Conservation (phyloP, 1,140 invertebrate genomes). For the Monochamus saltuarius region DNA sequence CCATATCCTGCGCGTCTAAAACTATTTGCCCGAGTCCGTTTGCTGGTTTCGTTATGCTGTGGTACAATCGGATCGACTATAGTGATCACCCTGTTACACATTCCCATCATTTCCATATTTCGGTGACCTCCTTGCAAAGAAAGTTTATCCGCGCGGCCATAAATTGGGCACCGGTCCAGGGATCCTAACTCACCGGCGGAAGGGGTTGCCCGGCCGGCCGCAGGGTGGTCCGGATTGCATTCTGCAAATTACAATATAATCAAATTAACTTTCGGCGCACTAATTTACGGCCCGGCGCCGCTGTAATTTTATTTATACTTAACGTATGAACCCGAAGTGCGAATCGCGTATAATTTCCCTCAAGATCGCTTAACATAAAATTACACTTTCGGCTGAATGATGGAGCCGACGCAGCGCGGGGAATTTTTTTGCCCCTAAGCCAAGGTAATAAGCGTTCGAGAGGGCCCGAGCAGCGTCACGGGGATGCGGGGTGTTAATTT, state of each 20-base stretch:
- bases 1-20: too few species aligned
- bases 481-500: too few species aligned
- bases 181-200: slow-evolving; percentile 27
- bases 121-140: not conserved
- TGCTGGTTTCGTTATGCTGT: too few species aligned
- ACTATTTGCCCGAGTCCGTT: too few species aligned
- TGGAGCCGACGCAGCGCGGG: not conserved
- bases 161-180: not conserved
- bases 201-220: slow-evolving; percentile 18
- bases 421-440: slow-evolving; percentile 4
- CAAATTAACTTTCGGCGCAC: slow-evolving; percentile 38
- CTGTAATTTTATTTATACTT: slow-evolving; percentile 39
- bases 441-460: slow-evolving; percentile 5
- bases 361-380: slow-evolving; percentile 41
- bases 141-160: not conserved
- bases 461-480: not conserved
- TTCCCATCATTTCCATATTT: too few species aligned
- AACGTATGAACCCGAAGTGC: slow-evolving; percentile 23
- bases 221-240: slow-evolving; percentile 31
- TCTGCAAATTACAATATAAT: slow-evolving; percentile 41
- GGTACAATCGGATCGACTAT: too few species aligned
- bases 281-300: slow-evolving; percentile 26
- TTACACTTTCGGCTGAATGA: slow-evolving; percentile 26
- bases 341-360: slow-evolving; percentile 38
- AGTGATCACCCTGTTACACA: too few species aligned